These are phyloP conservation scores for Xiphydria camelus DNA, from an alignment of 2,888 invertebrate species.

Conservation along the genomic window DNA sequence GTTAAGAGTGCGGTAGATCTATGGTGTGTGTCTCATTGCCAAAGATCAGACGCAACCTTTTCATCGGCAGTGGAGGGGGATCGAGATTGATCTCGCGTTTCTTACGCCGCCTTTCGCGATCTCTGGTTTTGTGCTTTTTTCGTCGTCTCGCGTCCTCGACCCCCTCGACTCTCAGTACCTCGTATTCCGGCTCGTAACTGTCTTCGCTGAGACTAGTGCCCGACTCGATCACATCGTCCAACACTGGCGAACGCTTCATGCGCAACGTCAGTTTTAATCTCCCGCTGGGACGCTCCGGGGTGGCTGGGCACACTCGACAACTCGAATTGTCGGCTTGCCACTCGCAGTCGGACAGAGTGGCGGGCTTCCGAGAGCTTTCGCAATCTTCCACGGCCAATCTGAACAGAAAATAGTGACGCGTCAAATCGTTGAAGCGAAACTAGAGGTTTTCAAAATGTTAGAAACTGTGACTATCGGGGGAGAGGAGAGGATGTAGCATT, in stretches of 20 bases:
- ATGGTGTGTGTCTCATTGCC: constrained; percentile 89
- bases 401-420: too few relatives aligned
- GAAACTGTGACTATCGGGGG: too few relatives aligned
- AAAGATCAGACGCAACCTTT: constrained; percentile 83
- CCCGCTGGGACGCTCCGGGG: constrained; percentile 64
- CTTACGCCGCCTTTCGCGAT: constrained; percentile 67
- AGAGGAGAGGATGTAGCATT: too few relatives aligned
- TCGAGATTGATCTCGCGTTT: constrained; percentile 57
- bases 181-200: constrained; percentile 76
- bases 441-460: too few relatives aligned
- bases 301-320: constrained; percentile 57
- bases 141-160: constrained; percentile 62
- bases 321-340: constrained; percentile 28
- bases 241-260: constrained; percentile 83
- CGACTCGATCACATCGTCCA: constrained; percentile 84
- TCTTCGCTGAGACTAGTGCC: constrained; percentile 71
- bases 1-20: constrained; percentile 77
- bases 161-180: constrained; percentile 81
- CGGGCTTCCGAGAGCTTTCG: constrained; percentile 27
- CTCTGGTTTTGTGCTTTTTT: constrained; percentile 64
- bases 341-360: constrained; percentile 31
- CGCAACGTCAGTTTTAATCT: constrained; percentile 77
- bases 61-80: constrained; percentile 73
- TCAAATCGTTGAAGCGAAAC: too few relatives aligned
- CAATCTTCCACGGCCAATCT: constrained; percentile 33